Percentiles rank a stretch among this genome's conserved stretches.
Evolutionary conservation across 1,140 invertebrate species (phyloP).

Genomic region (Lasioglossum baleicum): DNA sequence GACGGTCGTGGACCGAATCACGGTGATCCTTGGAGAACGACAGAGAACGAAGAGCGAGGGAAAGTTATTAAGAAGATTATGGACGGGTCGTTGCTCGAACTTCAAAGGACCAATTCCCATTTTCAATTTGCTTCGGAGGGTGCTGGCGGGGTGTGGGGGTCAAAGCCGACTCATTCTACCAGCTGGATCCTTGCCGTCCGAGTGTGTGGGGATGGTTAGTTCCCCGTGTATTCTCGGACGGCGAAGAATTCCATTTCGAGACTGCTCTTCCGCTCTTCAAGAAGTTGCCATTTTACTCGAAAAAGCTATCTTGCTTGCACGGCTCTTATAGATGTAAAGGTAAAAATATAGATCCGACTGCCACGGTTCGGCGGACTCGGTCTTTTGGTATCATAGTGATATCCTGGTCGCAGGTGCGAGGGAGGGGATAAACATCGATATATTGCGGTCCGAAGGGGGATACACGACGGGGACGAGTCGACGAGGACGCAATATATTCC

Average conservation of each 20-base stretch:
- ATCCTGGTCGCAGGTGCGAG: too few species aligned
- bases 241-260: conserved; percentile 61
- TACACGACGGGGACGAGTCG: too few species aligned
- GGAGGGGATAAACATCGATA: too few species aligned
- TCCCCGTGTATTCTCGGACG: conserved; percentile 55
- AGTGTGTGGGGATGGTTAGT: conserved; percentile 32
- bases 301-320: conserved; percentile 11
- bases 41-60: conserved; percentile 45
- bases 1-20: conserved; percentile 33
- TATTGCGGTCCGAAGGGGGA: too few species aligned
- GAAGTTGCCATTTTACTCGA: conserved; percentile 30
- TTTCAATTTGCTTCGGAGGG: conserved; percentile 72
- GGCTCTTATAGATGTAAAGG: conserved; percentile 36
- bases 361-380: not conserved
- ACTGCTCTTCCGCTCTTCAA: conserved; percentile 18
- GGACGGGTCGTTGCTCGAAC: conserved; percentile 68
- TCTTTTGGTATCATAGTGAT: too few species aligned
- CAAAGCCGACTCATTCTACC: conserved; percentile 58
- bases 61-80: conserved; percentile 76
- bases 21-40: conserved; percentile 10
- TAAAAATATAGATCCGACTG: not conserved
- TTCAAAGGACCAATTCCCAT: conserved; percentile 78
- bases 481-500: not conserved
- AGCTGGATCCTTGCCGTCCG: conserved; percentile 53
- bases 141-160: conserved; percentile 28